A percentile compares a stretch with the other conserved stretches of the same genome.
These are phyloP conservation scores for Patella vulgata DNA, from an alignment of 1,140 invertebrate species.

Conservation along the genomic window DNA sequence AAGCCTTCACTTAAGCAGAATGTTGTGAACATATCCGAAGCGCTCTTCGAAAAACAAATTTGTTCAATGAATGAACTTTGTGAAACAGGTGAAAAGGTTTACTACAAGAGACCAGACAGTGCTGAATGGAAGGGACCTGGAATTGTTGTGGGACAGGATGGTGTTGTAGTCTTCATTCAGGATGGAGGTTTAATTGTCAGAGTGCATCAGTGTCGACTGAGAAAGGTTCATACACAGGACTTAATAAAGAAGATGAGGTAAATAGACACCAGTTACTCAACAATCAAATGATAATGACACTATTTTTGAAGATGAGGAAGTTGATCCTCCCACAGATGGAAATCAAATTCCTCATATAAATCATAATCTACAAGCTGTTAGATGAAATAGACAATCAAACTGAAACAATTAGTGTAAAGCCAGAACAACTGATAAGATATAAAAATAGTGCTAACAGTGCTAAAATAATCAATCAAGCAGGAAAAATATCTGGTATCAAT, in stretches of 20 bases:
- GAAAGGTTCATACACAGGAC: not conserved
- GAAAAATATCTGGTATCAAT: slow-evolving; percentile 22
- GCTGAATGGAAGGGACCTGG: slow-evolving; percentile 35
- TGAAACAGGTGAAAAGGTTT: slow-evolving; percentile 23
- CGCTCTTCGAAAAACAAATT: slow-evolving; percentile 23
- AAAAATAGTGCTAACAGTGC: slow-evolving; percentile 8
- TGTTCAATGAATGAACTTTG: slow-evolving; percentile 10
- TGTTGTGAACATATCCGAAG: slow-evolving; percentile 30
- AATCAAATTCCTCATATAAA: too few relatives aligned
- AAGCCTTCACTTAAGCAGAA: slow-evolving; percentile 28
- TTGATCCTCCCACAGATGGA: too few relatives aligned
- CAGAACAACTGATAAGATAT: slow-evolving; percentile 4
- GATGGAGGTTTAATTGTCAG: slow-evolving; percentile 27
- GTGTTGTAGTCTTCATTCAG: slow-evolving; percentile 24
- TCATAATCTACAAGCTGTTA: too few relatives aligned
- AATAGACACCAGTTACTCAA: too few relatives aligned
- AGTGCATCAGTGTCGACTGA: too few relatives aligned
- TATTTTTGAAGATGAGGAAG: slow-evolving; percentile 4
- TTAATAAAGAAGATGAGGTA: slow-evolving; percentile 5
- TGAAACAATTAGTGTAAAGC: too few relatives aligned
- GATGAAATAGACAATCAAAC: too few relatives aligned
- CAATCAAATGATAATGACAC: slow-evolving; percentile 3
- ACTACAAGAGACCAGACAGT: slow-evolving; percentile 26
- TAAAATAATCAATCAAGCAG: slow-evolving; percentile 17
- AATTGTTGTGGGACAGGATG: slow-evolving; percentile 32